These are phyloP conservation scores for Glandiceps talaboti DNA, from an alignment of 53 echinoderm and acorn worm species.

Conservation along the genomic window DNA sequence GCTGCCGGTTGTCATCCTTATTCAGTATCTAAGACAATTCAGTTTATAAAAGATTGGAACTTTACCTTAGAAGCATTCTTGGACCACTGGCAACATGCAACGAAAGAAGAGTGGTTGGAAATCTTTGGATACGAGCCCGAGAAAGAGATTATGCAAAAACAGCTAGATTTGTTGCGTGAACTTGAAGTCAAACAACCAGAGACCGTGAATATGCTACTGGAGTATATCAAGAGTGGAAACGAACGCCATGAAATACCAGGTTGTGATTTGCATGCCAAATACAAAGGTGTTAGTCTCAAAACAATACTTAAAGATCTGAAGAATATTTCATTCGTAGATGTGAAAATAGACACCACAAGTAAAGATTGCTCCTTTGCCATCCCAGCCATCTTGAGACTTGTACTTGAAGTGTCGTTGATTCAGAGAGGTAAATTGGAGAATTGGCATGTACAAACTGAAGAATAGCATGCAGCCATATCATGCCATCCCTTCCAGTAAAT, in stretches of 20 bases:
- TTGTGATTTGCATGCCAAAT: not conserved
- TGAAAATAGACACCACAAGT: not conserved
- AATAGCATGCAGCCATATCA: too few species aligned
- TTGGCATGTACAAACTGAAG: not conserved
- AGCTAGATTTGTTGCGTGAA: not conserved
- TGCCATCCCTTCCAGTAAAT: too few species aligned
- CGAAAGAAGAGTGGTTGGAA: not conserved
- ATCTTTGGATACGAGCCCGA: not conserved
- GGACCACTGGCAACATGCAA: not conserved
- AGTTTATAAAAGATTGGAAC: not conserved
- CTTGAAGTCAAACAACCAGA: too few species aligned
- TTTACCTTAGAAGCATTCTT: not conserved
- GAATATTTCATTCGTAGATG: not conserved
- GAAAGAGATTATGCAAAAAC: not conserved
- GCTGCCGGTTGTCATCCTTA: not conserved
- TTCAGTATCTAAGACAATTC: not conserved
- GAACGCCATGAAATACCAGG: not conserved
- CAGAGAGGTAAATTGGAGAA: not conserved
- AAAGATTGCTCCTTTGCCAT: not conserved
- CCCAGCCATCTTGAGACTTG: not conserved
- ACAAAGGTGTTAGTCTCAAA: not conserved
- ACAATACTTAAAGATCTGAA: not conserved
- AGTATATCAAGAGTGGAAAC: not conserved
- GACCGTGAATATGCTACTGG: not conserved
- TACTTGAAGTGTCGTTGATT: not conserved